Percentiles rank a stretch among this genome's conserved stretches.
Evolutionary conservation across 1,140 invertebrate species (phyloP).

Genomic region (Diachasma alloeum): DNA sequence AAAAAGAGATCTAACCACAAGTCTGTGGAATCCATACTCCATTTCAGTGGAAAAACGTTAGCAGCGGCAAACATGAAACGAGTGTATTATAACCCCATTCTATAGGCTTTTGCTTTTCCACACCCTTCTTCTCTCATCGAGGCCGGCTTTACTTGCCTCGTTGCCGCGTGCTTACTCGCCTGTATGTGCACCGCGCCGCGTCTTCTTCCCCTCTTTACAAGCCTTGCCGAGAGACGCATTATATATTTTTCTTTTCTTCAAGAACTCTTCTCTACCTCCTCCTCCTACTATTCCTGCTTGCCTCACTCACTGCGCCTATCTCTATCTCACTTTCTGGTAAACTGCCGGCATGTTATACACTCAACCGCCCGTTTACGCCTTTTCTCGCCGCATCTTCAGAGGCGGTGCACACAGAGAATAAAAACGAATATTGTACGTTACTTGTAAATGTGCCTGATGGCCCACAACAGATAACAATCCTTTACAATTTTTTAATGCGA

Average conservation of each 20-base stretch:
- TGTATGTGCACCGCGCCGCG: conserved; percentile 11
- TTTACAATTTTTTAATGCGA: too few species aligned
- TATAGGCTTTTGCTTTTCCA: conserved; percentile 3
- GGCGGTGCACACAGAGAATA: not conserved
- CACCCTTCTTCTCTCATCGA: not conserved
- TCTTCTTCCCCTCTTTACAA: not conserved
- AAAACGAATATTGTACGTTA: not conserved
- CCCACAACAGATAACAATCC: too few species aligned
- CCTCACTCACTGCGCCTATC: not conserved
- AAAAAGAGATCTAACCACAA: not conserved
- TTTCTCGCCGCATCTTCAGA: conserved; percentile 13
- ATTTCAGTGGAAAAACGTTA: conserved; percentile 10
- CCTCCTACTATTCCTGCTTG: too few species aligned
- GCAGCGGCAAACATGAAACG: conserved; percentile 10
- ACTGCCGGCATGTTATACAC: conserved; percentile 6
- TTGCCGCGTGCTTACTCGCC: conserved; percentile 27
- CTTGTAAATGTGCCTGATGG: not conserved
- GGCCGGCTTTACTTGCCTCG: conserved; percentile 17
- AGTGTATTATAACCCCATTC: conserved; percentile 16
- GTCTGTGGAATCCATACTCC: not conserved
- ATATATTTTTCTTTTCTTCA: conserved; percentile 7
- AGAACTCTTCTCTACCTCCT: not conserved
- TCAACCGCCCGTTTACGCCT: conserved; percentile 7
- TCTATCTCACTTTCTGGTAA: not conserved
- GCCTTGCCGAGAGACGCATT: not conserved